Evolutionary conservation across 2,888 invertebrate species (phyloP), one percentile per base, ranked within the genome.

Genomic region (Stenodera caucasica): DNA sequence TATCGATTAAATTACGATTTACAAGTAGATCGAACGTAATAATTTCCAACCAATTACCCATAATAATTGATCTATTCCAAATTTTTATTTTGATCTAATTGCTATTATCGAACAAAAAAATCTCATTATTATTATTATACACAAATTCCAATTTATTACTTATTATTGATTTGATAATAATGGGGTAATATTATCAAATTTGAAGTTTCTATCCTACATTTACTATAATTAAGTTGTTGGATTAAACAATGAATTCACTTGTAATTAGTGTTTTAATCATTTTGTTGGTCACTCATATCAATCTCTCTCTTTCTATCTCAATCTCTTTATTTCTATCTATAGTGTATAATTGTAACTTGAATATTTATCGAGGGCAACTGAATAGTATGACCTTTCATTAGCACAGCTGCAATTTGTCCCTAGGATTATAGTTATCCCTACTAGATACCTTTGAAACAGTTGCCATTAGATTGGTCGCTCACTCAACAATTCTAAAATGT

Each of bases 391-490:
- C 61, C 61, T 61, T 61, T 54, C 61, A 61, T 61, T 61, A 61
- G 61, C 50, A 60, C 57, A 35, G 53, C 57, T 65, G 61, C 58
- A 66, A 66, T 66, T 66, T 66, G 63, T 63, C 63, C 59, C 5
- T 54, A 37, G 61, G 61, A 61, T 61, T 61, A 61, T 50, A 57
- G 57, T 61, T 57, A 61, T 61, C 61, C 61, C n/a, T 50, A 50
- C 40, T 33, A 60, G 61, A 61, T 57, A 54, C 50, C 40, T 29
- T 45, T 54, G 57, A 29, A 57, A 29, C 21, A 18, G 18, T 18
- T 26, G 54, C 57, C 40, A 57, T 61, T 61, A 61, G 51, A 55
- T 32, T 45, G 21, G 37, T 11, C 11, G 8, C 15, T 5, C 21
- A 45, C 21, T 21, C 11, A 45, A 45, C 18, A 15, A 21, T 12